Conservation (phyloP, 2,113 vertebrate genomes). For the Tyrannus savana region DNA sequence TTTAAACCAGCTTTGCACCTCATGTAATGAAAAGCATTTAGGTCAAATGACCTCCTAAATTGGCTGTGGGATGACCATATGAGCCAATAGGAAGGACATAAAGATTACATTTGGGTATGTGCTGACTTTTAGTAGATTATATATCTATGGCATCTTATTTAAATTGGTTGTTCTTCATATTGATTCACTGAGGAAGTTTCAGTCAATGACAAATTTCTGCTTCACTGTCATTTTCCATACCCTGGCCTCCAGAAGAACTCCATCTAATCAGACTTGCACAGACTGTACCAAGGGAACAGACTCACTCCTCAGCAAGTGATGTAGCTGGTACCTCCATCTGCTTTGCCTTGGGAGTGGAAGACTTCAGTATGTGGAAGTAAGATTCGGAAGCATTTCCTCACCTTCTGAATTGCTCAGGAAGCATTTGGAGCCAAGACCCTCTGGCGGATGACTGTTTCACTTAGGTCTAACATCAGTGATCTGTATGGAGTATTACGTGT, state of each 20-base stretch:
- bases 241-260: background rate
- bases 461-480: background rate
- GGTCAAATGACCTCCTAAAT: background rate
- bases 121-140: background rate
- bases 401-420: constrained; percentile 30
- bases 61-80: background rate
- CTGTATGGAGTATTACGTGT: background rate
- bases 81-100: background rate
- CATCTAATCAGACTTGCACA: background rate
- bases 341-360: background rate
- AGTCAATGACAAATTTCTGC: background rate
- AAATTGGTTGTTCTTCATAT: background rate
- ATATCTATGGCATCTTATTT: background rate
- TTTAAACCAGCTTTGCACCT: background rate
- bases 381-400: background rate
- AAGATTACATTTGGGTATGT: background rate
- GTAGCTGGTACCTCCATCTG: constrained; percentile 5
- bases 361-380: background rate
- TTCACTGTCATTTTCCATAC: background rate
- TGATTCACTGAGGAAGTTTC: background rate
- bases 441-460: background rate
- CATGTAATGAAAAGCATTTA: background rate
- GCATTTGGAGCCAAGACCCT: background rate
- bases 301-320: background rate
- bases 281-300: background rate